Evolutionary conservation across 1,140 invertebrate species (phyloP).

Genomic region (Forficula auricularia): DNA sequence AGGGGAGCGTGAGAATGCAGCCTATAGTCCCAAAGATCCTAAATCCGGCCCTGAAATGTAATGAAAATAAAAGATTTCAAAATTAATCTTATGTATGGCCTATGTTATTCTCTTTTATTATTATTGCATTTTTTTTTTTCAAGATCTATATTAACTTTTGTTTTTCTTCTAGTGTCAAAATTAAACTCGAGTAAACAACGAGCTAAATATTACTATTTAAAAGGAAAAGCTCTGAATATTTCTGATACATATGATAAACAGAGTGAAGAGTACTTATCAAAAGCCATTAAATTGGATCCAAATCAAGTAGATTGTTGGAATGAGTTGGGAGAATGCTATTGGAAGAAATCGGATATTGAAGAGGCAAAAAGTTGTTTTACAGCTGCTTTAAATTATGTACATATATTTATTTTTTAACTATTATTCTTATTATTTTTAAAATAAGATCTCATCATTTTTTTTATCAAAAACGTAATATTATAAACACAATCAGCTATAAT

Average conservation of each 20-base stretch:
- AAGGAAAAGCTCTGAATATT: conserved; percentile 61
- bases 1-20: too few relatives aligned
- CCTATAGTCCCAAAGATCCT: too few relatives aligned
- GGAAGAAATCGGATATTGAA: conserved; percentile 66
- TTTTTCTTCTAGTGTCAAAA: conserved; percentile 10
- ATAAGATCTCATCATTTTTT: too few relatives aligned
- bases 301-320: conserved; percentile 73
- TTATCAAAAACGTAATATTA: too few relatives aligned
- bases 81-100: too few relatives aligned
- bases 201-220: conserved; percentile 53
- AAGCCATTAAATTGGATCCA: conserved; percentile 71
- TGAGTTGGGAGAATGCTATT: conserved; percentile 75
- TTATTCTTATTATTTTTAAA: conserved; percentile 5
- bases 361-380: conserved; percentile 73
- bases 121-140: too few relatives aligned
- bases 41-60: too few relatives aligned
- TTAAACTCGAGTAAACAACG: conserved; percentile 31
- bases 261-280: conserved; percentile 55
- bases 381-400: conserved; percentile 61
- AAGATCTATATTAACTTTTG: too few relatives aligned
- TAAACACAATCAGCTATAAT: too few relatives aligned
- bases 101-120: too few relatives aligned
- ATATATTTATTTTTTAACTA: conserved; percentile 17
- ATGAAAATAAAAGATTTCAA: too few relatives aligned
- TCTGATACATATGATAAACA: conserved; percentile 43